phyloP scores from a whole-genome alignment of 2,797 vertebrate genomes.

The Phoebastria nigripes region DNA sequence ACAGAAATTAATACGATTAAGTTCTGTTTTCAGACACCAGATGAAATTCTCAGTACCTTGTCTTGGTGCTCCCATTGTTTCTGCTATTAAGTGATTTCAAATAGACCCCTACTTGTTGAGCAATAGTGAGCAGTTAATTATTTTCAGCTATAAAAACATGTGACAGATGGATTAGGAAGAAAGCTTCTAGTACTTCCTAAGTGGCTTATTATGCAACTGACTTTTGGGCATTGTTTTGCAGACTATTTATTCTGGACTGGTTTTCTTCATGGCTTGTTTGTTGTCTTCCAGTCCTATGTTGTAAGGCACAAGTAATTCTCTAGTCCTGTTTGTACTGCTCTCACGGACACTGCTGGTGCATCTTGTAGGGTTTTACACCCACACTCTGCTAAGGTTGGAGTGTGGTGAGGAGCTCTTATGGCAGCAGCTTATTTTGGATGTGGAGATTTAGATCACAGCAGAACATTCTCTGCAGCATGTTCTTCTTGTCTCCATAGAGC shows the following conservation, averaged over 20 bases:
- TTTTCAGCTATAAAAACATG: slow-evolving; percentile 52
- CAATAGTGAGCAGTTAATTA: slow-evolving; percentile 37
- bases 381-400: background rate
- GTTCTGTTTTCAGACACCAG: slow-evolving; percentile 14
- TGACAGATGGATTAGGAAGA: slow-evolving; percentile 34
- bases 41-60: slow-evolving; percentile 10
- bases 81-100: slow-evolving; percentile 37
- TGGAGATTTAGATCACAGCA: background rate
- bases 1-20: background rate
- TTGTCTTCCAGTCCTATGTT: background rate
- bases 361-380: background rate
- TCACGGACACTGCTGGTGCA: background rate
- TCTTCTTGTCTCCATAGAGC: background rate
- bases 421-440: background rate
- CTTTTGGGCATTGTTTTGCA: background rate
- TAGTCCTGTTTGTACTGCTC: background rate
- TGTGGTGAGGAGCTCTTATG: background rate
- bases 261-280: slow-evolving; percentile 7
- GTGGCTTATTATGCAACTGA: slow-evolving; percentile 37
- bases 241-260: background rate
- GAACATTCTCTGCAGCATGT: background rate
- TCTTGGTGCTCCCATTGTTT: background rate
- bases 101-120: slow-evolving; percentile 34
- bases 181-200: slow-evolving; percentile 19
- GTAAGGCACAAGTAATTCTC: background rate